Evolutionary conservation across 2,888 invertebrate genomes (phyloP).

Genomic region (Gymnoscelis rufifasciata): DNA sequence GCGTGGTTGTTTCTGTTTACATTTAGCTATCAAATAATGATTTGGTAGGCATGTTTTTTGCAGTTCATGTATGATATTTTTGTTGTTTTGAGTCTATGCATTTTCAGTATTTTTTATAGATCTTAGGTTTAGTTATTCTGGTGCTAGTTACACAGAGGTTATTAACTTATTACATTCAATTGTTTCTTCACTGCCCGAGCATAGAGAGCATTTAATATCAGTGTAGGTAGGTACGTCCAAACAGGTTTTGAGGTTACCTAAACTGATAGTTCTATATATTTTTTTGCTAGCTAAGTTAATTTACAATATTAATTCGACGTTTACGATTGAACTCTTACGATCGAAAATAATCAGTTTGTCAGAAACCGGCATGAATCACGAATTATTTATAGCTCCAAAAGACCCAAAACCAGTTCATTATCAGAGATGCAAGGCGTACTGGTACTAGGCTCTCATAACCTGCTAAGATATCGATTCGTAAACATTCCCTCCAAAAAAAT

Average conservation of each 20-base stretch:
- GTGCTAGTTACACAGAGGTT: no score
- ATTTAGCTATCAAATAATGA: no score
- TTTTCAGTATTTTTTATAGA: no score
- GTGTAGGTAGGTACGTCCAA: conserved; percentile 32
- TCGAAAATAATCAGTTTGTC: conserved; percentile 18
- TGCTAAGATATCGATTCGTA: conserved; percentile 58
- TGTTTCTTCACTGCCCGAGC: conserved; percentile 23
- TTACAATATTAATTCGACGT: conserved; percentile 20
- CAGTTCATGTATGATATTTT: no score
- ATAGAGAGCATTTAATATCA: no score
- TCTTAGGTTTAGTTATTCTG: conserved; percentile 9
- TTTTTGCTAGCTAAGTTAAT: conserved; percentile 36
- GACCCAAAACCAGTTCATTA: conserved; percentile 32
- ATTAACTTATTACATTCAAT: no score
- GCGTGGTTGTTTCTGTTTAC: no score
- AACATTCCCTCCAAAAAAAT: conserved; percentile 73
- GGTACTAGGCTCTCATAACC: conserved; percentile 60
- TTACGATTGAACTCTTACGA: conserved; percentile 13
- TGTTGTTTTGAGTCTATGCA: no score
- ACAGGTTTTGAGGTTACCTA: conserved; percentile 58
- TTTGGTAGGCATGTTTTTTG: no score
- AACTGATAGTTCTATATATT: conserved; percentile 37
- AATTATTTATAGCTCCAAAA: conserved; percentile 28
- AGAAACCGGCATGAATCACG: conserved; percentile 26
- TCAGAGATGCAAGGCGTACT: conserved; percentile 35